A percentile compares a stretch with the other conserved stretches of the same genome.
Evolutionary conservation across 2,888 invertebrate genomes (phyloP).

Genomic region (Zele albiditarsus): DNA sequence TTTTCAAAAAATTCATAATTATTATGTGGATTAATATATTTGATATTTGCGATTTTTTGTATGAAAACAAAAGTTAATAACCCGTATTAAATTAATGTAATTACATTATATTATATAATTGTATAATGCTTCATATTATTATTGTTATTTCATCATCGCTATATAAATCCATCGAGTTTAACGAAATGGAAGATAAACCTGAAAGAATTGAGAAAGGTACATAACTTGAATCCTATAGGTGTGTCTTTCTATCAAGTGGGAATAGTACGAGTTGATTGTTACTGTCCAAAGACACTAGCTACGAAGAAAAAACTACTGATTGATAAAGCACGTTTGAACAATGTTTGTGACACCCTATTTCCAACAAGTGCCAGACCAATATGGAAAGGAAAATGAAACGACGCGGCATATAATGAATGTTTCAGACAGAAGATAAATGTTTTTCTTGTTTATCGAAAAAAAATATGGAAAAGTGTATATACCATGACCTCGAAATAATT

Average conservation of each 20-base stretch:
- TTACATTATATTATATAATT: neutral
- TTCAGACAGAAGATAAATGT: neutral
- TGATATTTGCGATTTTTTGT: neutral
- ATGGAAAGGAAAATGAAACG: too few relatives aligned
- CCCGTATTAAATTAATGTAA: neutral
- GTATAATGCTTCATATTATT: neutral
- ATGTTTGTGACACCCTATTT: too few relatives aligned
- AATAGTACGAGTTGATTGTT: too few relatives aligned
- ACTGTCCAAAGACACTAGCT: too few relatives aligned
- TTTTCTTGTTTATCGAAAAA: neutral
- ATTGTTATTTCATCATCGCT: neutral
- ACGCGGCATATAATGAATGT: too few relatives aligned
- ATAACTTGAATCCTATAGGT: too few relatives aligned
- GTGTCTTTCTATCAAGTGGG: too few relatives aligned
- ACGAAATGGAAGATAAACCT: neutral
- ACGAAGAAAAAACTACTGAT: too few relatives aligned
- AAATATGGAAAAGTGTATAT: conserved; percentile 62
- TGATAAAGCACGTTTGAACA: too few relatives aligned
- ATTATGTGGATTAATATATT: neutral
- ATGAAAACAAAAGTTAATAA: neutral
- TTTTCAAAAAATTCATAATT: neutral
- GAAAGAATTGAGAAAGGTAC: too few relatives aligned
- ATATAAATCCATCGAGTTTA: neutral
- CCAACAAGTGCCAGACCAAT: too few relatives aligned
- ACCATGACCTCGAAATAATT: conserved; percentile 63